Evolutionary conservation across 2,113 vertebrate genomes (phyloP).

Genomic region (Merops nubicus): DNA sequence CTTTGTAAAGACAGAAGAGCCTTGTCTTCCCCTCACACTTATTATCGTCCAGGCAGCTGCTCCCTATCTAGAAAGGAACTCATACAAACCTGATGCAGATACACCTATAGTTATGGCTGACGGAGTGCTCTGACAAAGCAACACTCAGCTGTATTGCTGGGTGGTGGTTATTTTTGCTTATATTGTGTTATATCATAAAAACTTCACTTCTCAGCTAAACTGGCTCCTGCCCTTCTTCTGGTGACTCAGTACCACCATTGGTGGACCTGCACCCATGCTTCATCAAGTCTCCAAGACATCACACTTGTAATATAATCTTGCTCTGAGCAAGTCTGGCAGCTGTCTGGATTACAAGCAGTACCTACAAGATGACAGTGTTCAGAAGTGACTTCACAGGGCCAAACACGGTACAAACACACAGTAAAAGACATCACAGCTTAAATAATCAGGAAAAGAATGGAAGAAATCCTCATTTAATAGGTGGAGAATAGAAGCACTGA

Average conservation of each 20-base stretch:
- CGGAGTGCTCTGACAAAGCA: not conserved
- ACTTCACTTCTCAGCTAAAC: not conserved
- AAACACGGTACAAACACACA: not conserved
- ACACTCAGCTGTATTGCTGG: not conserved
- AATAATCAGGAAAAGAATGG: not conserved
- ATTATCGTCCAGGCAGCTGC: not conserved
- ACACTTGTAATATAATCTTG: accelerated
- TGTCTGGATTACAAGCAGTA: not conserved
- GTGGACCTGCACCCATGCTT: not conserved
- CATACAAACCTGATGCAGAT: not conserved
- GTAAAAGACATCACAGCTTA: not conserved
- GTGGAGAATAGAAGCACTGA: not conserved
- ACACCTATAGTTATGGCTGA: not conserved
- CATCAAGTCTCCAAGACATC: not conserved
- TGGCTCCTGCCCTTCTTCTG: not conserved
- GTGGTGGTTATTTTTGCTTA: not conserved
- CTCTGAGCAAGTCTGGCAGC: not conserved
- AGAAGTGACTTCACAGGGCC: not conserved
- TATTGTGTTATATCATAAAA: not conserved
- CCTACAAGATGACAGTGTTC: not conserved
- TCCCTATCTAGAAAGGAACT: not conserved
- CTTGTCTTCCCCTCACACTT: not conserved
- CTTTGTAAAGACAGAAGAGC: not conserved
- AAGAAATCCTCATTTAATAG: not conserved
- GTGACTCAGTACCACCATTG: not conserved